Conservation (phyloP, 2,113 vertebrate species). For the Jaculus jaculus region DNA sequence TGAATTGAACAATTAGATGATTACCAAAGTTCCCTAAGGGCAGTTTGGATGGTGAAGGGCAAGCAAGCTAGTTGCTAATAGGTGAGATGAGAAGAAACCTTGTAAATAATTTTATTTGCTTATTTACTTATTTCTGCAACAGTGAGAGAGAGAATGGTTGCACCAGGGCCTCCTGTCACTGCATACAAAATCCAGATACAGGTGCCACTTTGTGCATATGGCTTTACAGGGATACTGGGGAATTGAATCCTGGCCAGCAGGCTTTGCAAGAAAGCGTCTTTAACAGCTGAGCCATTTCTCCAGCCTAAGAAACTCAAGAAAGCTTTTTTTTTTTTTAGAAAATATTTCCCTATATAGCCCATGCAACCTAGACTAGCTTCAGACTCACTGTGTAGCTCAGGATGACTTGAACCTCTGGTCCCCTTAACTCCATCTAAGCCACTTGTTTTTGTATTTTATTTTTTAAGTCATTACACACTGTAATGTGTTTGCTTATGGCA, state of each 20-base stretch:
- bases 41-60: neutral
- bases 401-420: neutral
- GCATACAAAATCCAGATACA: no score
- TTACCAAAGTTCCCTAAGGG: neutral
- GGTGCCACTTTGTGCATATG: no score
- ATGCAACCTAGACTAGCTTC: neutral
- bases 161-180: no score
- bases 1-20: neutral
- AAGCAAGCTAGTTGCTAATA: neutral
- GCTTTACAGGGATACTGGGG: neutral
- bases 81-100: neutral
- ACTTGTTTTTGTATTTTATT: neutral
- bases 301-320: neutral
- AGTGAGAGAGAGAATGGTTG: no score
- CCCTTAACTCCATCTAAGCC: neutral
- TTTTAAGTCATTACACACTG: neutral
- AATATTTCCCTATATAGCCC: neutral
- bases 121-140: neutral
- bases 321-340: no score
- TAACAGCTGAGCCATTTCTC: neutral
- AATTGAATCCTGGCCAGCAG: no score
- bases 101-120: neutral
- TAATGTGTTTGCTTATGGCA: neutral
- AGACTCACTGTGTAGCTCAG: neutral
- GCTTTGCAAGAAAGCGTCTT: no score